Evolutionary conservation across 2,113 vertebrate genomes (phyloP).

Genomic region (Ia io): DNA sequence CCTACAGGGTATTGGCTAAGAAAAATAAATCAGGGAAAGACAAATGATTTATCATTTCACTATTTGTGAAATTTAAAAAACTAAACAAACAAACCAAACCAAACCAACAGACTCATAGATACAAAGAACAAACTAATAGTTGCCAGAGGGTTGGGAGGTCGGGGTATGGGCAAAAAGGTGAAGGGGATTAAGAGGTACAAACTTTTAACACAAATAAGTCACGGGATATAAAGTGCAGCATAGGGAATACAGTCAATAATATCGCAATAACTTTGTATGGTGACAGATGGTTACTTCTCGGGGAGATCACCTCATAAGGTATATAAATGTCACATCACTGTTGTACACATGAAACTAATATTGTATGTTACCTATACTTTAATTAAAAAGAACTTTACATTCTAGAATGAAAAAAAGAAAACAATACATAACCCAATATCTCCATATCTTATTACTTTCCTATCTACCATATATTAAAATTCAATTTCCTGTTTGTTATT

Average conservation of each 20-base stretch:
- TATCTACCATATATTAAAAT: not conserved
- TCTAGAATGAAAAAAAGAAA: not conserved
- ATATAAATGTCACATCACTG: not conserved
- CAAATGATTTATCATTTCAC: not conserved
- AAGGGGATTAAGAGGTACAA: not conserved
- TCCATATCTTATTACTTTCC: slow-evolving; percentile 8
- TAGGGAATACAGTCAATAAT: not conserved
- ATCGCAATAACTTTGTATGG: not conserved
- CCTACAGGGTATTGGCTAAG: not conserved
- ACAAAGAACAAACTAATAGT: not conserved
- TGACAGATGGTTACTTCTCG: not conserved
- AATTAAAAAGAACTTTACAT: not conserved
- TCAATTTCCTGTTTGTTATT: not conserved
- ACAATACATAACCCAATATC: not conserved
- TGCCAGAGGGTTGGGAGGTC: not conserved
- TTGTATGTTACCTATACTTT: not conserved
- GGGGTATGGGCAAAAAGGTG: not conserved
- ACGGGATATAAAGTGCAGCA: not conserved
- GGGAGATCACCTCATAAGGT: not conserved
- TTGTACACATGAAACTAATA: not conserved
- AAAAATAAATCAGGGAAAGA: not conserved
- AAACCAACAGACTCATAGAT: not conserved
- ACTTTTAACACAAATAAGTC: not conserved
- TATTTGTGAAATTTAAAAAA: not conserved
- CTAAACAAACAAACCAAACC: not conserved